Base-by-base conservation (phyloP, 2,113 vertebrate species). In the Clarias gariepinus region DNA sequence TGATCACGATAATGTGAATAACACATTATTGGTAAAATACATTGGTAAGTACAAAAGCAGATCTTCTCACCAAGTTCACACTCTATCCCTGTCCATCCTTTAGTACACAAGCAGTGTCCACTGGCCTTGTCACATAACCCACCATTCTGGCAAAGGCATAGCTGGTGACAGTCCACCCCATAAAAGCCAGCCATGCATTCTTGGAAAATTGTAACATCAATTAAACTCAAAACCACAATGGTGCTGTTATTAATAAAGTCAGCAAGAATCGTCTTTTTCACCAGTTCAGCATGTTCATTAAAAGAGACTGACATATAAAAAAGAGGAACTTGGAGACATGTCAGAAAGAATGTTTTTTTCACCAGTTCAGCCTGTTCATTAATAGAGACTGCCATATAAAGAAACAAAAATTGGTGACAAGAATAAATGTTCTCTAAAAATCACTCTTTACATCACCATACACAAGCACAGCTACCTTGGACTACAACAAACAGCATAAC, bases 81-180 rank as follows among this genome's bases (percentile, higher is more conserved):
- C 88, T 96, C 96, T 81, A 93, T 87, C 57, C 98, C 98, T 0
- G 86, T 94, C 97, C 98, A 98, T 1, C 98, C 97, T 0, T 89
- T 91, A 0, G 91, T 92, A 78, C 98, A 99, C 0, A 86, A 21
- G 0, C 98, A 99, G 69, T 63, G 90, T 76, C 98, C 98, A 0
- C 91, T 95, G 87, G 85, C 89, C 0, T 93, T 94, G 91, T 97
- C 93, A 11, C 98, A 99, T 3, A 91, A 92, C 77, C 95, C 97
- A 0, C 96, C 96, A 0, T 98, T 96, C 78, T 91, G 96, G 91
- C 98, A 99, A 66, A 98, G 91, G 89, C 98, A 99, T 82, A 61
- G 90, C 58, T 95, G 96, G 74, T 6, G 93, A 83, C 98, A 99
- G 88, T 89, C 90, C 13, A 80, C 64, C 0, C 98, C 98, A 0